A percentile compares a stretch with the other conserved stretches of the same genome.
Evolutionary conservation across 1,140 invertebrate genomes (phyloP).

Genomic region (Lamellibrachia luymesi): DNA sequence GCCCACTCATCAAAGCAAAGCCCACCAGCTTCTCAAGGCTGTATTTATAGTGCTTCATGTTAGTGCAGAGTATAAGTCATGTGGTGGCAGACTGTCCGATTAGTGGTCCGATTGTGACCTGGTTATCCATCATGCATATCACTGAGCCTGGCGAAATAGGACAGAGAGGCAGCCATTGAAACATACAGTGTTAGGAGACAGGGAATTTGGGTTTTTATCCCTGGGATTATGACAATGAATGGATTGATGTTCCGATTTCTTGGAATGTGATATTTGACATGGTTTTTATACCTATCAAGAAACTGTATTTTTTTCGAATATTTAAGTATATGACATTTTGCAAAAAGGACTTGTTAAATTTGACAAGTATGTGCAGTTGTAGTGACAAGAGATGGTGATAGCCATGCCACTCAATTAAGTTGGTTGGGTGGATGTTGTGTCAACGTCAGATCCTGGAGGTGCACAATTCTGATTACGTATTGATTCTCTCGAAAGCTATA

Average conservation of each 20-base stretch:
- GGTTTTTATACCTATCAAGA: too few species aligned
- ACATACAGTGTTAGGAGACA: background rate
- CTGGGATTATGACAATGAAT: background rate
- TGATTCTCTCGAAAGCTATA: background rate
- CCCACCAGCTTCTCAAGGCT: too few species aligned
- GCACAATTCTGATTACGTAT: background rate
- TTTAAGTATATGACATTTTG: background rate
- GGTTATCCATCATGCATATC: background rate
- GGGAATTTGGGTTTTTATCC: background rate
- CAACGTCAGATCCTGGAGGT: background rate
- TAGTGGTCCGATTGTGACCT: background rate
- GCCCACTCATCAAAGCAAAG: too few species aligned
- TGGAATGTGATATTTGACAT: too few species aligned
- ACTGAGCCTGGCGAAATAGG: background rate
- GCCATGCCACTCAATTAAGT: background rate
- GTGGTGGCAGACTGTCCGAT: background rate
- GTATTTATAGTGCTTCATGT: too few species aligned
- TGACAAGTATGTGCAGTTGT: background rate
- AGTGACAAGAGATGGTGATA: background rate
- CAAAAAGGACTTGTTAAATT: background rate
- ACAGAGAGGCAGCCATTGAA: background rate
- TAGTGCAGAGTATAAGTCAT: too few species aligned
- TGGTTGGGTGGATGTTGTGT: background rate
- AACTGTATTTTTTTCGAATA: background rate
- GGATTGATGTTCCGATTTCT: background rate